Conservation (phyloP, 2,888 invertebrate species). For the Antheraea yamamai region DNA sequence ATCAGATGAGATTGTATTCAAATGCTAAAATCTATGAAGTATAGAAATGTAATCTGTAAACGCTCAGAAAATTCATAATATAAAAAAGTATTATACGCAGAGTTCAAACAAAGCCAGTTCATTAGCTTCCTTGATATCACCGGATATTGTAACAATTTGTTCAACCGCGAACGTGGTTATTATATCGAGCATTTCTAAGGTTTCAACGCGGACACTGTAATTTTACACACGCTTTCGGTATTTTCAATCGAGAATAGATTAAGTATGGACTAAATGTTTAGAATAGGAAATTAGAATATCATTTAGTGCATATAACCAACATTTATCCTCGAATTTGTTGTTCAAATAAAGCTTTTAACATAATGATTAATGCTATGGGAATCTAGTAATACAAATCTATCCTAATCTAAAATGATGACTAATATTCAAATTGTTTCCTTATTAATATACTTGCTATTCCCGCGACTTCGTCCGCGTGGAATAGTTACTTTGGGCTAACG, state of each 20-base stretch:
- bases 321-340: background rate
- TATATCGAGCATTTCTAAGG: background rate
- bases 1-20: too few species aligned
- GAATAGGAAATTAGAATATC: too few species aligned
- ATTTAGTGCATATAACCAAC: background rate
- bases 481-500: too few species aligned
- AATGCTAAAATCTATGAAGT: too few species aligned
- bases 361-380: background rate
- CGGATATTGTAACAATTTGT: background rate
- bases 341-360: background rate
- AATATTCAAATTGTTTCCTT: background rate
- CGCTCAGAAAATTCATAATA: background rate
- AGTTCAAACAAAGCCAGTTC: background rate
- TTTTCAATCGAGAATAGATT: background rate
- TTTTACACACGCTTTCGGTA: background rate
- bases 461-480: too few species aligned
- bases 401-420: background rate
- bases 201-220: background rate
- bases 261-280: too few species aligned
- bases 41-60: background rate
- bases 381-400: background rate
- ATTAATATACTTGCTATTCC: background rate
- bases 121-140: background rate
- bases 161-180: constrained; percentile 2
- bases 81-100: background rate